These are phyloP conservation scores for Mystacornis crossleyi DNA, from an alignment of 2,113 vertebrate genomes.

Conservation along the genomic window DNA sequence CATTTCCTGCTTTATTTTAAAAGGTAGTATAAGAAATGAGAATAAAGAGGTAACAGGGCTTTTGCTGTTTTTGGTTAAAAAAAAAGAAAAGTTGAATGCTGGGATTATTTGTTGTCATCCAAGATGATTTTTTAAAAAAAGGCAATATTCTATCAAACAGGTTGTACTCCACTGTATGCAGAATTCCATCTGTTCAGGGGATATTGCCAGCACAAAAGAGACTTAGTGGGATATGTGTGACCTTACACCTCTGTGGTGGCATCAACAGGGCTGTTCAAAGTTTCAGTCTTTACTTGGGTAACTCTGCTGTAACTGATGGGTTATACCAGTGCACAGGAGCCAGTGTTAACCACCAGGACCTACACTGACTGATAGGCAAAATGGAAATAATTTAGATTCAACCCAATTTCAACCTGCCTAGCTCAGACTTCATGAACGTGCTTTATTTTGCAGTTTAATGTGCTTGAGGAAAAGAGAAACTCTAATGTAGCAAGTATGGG, in stretches of 20 bases:
- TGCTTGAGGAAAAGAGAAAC: not conserved
- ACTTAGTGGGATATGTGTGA: not conserved
- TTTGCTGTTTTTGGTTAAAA: constrained; percentile 73
- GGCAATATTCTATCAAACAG: not conserved
- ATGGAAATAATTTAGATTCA: not conserved
- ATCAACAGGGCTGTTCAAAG: not conserved
- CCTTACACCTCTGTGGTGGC: not conserved
- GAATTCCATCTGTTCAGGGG: constrained; percentile 5
- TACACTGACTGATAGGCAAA: not conserved
- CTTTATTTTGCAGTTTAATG: not conserved
- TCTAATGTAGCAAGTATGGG: not conserved
- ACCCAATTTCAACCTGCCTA: not conserved
- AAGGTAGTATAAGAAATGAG: constrained; percentile 97
- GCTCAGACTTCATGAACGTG: not conserved
- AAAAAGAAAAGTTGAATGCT: constrained; percentile 63
- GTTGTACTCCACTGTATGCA: not conserved
- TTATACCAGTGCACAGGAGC: not conserved
- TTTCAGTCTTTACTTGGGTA: not conserved
- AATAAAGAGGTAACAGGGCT: constrained; percentile 83
- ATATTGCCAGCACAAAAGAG: not conserved
- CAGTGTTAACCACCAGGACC: not conserved
- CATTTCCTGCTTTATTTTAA: constrained; percentile 97
- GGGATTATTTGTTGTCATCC: constrained; percentile 64
- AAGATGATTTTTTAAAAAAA: not conserved
- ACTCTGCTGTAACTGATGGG: not conserved